Evolutionary conservation across 2,797 vertebrate species (phyloP).

Genomic region (Harpagifer antarcticus): DNA sequence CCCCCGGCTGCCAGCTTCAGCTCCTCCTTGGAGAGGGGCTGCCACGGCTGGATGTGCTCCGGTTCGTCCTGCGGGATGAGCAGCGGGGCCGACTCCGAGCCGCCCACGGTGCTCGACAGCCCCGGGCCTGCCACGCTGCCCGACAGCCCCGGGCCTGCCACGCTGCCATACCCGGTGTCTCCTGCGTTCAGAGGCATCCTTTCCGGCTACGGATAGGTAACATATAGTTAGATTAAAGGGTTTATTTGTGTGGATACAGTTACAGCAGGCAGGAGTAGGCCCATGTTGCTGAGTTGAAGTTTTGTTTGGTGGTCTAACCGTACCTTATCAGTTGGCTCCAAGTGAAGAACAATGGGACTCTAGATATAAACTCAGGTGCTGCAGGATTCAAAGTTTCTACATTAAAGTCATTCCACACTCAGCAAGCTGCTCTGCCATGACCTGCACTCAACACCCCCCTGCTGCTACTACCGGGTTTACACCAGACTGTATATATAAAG

Average conservation of each 20-base stretch:
- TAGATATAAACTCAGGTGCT: neutral
- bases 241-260: neutral
- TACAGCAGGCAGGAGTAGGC: too few species aligned
- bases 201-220: constrained; percentile 32
- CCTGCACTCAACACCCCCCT: neutral
- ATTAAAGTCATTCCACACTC: neutral
- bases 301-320: neutral
- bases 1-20: constrained; percentile 71
- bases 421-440: neutral
- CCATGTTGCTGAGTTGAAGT: neutral
- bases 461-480: neutral
- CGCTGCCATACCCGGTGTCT: constrained; percentile 65
- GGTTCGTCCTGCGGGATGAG: constrained; percentile 62
- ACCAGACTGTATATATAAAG: too few species aligned
- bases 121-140: constrained; percentile 47
- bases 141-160: constrained; percentile 25
- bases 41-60: constrained; percentile 38
- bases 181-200: constrained; percentile 79
- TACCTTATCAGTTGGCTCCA: constrained; percentile 22
- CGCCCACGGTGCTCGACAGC: constrained; percentile 28
- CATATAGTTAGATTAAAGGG: neutral
- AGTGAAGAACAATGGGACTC: neutral
- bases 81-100: constrained; percentile 67
- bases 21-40: constrained; percentile 76
- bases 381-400: neutral